Evolutionary conservation across 2,888 invertebrate genomes (phyloP), one percentile per base, ranked within the genome.

Genomic region (Ormia ochracea): DNA sequence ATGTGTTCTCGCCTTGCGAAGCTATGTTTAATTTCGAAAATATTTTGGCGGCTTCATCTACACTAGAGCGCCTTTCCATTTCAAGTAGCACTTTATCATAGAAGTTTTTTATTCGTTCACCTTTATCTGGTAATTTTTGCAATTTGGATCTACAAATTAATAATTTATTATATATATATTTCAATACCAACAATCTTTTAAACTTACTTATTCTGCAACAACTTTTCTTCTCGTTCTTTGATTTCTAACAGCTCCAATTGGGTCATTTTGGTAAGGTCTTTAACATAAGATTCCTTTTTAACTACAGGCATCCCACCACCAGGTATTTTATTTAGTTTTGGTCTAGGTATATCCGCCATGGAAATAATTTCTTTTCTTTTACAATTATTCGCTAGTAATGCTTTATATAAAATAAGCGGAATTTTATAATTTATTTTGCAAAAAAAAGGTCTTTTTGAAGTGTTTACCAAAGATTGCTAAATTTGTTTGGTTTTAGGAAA

Each of bases 11-110:
- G 1, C 88, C 90, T 10, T 83, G 86, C 0, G 85, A 77, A 0
- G 84, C 86, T 43, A 90, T 89, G 54, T 90, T 90, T 23, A 90
- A 74, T 4, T 85, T 86, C 0, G 89, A 89, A 38, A 90, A 87
- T 10, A 86, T 78, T 7, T 82, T 83, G 2, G 86, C 87, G 1
- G 89, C 86, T 28, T 85, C 84, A 56, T 90, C 85, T 1, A 89
- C 83, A 79, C 88, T 85, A 21, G 85, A 78, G 0, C 88, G 88
- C 1, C 84, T 82, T 21, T 84, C 77, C 17, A 90, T 77, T 77
- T 90, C 90, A 1, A 77, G 82, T 2, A 85, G 38, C n/a, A 90
- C 82, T 54, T 85, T 87, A 0, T 86, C 84, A 52, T 87, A 86
- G 12, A 87, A 85, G 17, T 86, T 85, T 58, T 85, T 84, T 12